Conservation (phyloP, 1,140 invertebrate species). For the Coenobita brevimanus region DNA sequence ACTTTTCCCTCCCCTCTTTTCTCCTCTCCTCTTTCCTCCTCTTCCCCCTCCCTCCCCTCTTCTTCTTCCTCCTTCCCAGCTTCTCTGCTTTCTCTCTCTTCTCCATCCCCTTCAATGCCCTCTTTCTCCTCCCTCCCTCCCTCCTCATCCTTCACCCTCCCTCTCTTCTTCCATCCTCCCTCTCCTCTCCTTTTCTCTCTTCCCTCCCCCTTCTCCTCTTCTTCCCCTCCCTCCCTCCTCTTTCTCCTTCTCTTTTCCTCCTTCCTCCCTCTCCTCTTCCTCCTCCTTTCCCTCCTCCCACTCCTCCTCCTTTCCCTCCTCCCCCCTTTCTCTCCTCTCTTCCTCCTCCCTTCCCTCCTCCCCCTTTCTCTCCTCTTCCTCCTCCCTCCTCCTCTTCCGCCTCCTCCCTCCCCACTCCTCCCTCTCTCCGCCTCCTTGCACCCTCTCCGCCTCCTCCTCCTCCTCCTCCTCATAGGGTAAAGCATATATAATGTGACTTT, state of each 20-base stretch:
- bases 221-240: not conserved
- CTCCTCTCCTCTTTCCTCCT: no score
- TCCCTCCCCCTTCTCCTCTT: not conserved
- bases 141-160: not conserved
- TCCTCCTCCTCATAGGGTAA: not conserved
- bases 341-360: not conserved
- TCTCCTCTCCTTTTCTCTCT: not conserved
- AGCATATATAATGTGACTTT: not conserved
- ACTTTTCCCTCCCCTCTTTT: not conserved
- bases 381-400: not conserved
- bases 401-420: not conserved
- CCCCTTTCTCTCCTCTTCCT: not conserved
- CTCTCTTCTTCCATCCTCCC: not conserved
- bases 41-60: not conserved
- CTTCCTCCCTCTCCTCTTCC: not conserved
- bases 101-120: no score
- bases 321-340: not conserved
- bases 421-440: no score
- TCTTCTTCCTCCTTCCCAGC: not conserved
- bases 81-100: not conserved
- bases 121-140: not conserved
- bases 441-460: not conserved
- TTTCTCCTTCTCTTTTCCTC: not conserved
- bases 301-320: not conserved
- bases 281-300: not conserved